Evolutionary conservation across 2,797 vertebrate species (phyloP).

Genomic region (Sebastes iracundus): DNA sequence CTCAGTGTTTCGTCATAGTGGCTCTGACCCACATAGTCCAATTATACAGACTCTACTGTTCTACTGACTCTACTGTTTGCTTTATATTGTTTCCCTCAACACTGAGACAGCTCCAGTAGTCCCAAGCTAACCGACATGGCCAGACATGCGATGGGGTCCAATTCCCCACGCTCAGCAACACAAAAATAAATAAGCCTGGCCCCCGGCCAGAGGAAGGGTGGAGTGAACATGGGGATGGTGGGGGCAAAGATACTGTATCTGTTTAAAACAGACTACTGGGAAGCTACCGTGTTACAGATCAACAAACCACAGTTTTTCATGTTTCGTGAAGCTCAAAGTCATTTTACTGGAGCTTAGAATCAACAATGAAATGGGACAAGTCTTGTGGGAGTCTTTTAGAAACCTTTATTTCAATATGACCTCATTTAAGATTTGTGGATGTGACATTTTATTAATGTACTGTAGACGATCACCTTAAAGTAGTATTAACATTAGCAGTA

Average conservation of each 20-base stretch:
- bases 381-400: not conserved
- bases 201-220: constrained; percentile 46
- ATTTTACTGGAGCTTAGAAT: not conserved
- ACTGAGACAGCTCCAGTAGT: not conserved
- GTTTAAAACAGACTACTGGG: constrained; percentile 41
- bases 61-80: not conserved
- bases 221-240: constrained; percentile 18
- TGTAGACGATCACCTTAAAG: not conserved
- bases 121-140: constrained; percentile 11
- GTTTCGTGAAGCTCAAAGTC: constrained; percentile 3
- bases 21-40: constrained; percentile 60
- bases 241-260: constrained; percentile 65
- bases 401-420: not conserved
- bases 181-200: constrained; percentile 77
- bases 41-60: not conserved
- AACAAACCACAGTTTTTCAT: not conserved
- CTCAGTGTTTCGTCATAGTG: constrained; percentile 23
- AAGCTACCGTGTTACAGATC: constrained; percentile 31
- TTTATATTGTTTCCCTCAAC: constrained; percentile 28
- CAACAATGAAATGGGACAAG: not conserved
- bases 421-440: not conserved
- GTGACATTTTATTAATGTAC: not conserved
- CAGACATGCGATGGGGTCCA: constrained; percentile 55
- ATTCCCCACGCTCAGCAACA: constrained; percentile 83
- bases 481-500: too few species aligned